Evolutionary conservation across 2,797 vertebrate species (phyloP), one percentile per base, ranked within the genome.

Genomic region (Tragopan temminckii): DNA sequence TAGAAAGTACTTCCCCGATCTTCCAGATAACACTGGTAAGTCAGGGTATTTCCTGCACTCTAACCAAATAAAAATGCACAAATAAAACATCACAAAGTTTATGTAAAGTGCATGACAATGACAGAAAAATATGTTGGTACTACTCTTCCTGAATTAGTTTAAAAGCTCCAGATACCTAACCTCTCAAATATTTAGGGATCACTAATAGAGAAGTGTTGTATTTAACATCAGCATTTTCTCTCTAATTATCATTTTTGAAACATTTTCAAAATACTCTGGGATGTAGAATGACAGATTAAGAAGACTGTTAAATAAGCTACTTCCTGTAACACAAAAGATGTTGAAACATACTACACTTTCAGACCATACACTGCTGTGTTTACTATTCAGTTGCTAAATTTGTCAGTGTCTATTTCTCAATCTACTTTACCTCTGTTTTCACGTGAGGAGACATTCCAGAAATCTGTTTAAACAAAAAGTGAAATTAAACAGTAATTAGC

Each of bases 361-460:
- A 83, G 48, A 71, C 3, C 11, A 64, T 38, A 62, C 9, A 75
- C 13, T 17, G 20, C 4, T 33, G 7, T 17, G 67, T 4, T 43
- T 67, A 15, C 18, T 80, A 19, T 9, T 68, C 12, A 66, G 46
- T 13, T 50, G 36, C 18, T 58, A 57, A 67, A 58, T 67, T 69
- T 74, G 18, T 36, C 14, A 48, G 7, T 23, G 19, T 70, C 1
- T 46, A 45, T 61, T 79, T 91, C 64, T 72, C 35, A 83, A 87
- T n/a, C 33, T 75, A 78, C 36, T 85, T 92, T 94, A 95, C 85
- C 79, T 95, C 76, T 58, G 5, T 46, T 72, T 92, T 90, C 31
- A 85, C 90, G 55, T 83, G 81, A 76, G 15, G 62, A 19, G 66
- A 75, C 68, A 76, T 93, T 85, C 69, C 85, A 77, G 67, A 42